These are phyloP conservation scores for Megastigmus dorsalis DNA, from an alignment of 2,888 invertebrate species.

Conservation along the genomic window DNA sequence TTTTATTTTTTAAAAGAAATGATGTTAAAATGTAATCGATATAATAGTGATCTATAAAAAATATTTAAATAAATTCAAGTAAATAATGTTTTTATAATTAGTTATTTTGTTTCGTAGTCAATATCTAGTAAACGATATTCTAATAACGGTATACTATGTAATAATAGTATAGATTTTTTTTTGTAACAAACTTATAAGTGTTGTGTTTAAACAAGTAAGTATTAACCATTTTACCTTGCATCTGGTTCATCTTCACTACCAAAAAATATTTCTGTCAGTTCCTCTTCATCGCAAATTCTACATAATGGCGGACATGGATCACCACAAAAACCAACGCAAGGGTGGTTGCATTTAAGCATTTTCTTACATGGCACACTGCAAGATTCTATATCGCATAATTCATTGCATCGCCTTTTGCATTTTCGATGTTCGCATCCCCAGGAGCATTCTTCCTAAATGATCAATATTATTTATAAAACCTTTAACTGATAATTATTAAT, in stretches of 20 bases:
- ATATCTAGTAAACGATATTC: no score
- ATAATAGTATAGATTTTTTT: no score
- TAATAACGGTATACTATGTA: no score
- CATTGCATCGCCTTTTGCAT: slow-evolving; percentile 1
- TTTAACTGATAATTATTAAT: neutral
- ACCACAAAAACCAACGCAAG: slow-evolving; percentile 32
- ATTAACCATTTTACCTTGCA: slow-evolving; percentile 23
- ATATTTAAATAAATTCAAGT: neutral
- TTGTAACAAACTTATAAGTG: no score
- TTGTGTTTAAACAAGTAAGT: neutral
- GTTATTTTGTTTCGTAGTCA: no score
- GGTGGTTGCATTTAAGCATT: slow-evolving; percentile 21
- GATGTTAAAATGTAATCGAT: no score
- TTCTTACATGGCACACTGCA: slow-evolving; percentile 32
- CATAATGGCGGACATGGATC: slow-evolving; percentile 40
- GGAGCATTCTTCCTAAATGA: slow-evolving; percentile 16
- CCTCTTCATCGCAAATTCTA: slow-evolving; percentile 21
- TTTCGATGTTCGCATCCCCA: slow-evolving; percentile 10
- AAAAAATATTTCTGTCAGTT: slow-evolving; percentile 19
- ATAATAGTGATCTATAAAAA: neutral
- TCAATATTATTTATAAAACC: neutral
- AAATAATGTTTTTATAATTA: no score
- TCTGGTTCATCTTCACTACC: slow-evolving; percentile 20
- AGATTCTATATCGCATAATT: slow-evolving; percentile 17
- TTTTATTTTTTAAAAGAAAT: no score